Percentiles rank a stretch among this genome's conserved stretches.
These are phyloP conservation scores for Zaprionus inermis DNA, from an alignment of 1,140 invertebrate genomes.

Conservation along the genomic window DNA sequence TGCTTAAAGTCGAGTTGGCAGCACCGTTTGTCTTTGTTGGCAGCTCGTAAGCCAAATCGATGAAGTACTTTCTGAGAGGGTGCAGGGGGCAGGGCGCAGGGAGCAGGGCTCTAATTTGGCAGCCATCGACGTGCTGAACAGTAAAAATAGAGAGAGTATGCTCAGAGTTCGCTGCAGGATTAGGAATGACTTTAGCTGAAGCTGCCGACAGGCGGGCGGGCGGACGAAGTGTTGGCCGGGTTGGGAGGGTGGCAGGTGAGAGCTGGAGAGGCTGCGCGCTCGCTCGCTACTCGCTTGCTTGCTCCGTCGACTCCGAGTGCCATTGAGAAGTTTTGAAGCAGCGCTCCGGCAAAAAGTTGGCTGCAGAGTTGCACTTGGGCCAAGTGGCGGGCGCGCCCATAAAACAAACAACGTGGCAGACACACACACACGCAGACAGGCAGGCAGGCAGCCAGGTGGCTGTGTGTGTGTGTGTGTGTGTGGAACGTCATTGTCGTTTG, in stretches of 20 bases:
- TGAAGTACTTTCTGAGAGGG: slow-evolving; percentile 43
- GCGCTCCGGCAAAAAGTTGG: slow-evolving; percentile 68
- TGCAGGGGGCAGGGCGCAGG: too few species aligned
- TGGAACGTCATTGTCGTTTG: slow-evolving; percentile 70
- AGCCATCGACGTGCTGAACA: slow-evolving; percentile 71
- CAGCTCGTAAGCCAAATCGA: slow-evolving; percentile 47
- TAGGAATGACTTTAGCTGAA: slow-evolving; percentile 49
- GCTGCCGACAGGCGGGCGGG: slow-evolving; percentile 3
- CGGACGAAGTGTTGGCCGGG: neutral
- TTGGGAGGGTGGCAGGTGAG: neutral
- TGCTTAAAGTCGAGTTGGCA: slow-evolving; percentile 41
- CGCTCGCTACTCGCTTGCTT: slow-evolving; percentile 5
- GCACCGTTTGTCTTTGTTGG: slow-evolving; percentile 38
- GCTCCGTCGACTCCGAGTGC: slow-evolving; percentile 54
- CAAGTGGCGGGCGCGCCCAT: slow-evolving; percentile 72
- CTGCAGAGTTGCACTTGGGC: slow-evolving; percentile 76
- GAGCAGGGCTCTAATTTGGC: slow-evolving; percentile 66
- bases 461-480: slow-evolving; percentile 28
- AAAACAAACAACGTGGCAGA: slow-evolving; percentile 66
- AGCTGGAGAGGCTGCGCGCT: slow-evolving; percentile 5
- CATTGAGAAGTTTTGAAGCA: slow-evolving; percentile 78
- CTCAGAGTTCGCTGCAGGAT: slow-evolving; percentile 23
- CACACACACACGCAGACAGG: slow-evolving; percentile 41
- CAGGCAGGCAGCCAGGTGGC: slow-evolving; percentile 26
- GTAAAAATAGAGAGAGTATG: slow-evolving; percentile 47